Base-by-base conservation (phyloP, 2,113 vertebrate genomes). In the Sorex fumeus region DNA sequence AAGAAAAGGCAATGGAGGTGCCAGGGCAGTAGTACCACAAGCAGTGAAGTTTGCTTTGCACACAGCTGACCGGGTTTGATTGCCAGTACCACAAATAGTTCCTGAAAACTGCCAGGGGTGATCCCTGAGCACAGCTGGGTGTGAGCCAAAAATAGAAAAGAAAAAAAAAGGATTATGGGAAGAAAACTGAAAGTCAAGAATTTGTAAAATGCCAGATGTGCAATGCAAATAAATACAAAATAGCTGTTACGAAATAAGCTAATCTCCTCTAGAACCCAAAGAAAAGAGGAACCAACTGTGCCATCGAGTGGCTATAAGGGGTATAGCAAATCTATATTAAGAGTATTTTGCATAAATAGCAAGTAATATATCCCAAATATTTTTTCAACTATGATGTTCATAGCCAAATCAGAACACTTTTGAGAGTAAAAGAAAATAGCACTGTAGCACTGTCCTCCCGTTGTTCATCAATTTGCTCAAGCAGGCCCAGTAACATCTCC, bases 281-380 rank as follows among this genome's bases (percentile, higher is more conserved):
- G 43, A 80, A 93, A 88, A 80, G 1, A 92, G 78, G 13, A 89
- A 89, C 19, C 84, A 96, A 95, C 6, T 92, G 72, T 88, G 92
- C 95, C 92, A 91, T 67, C 95, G 67, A 96, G 93, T 94, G 95
- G 93, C 79, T 83, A 74, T 62, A 93, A 93, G 15, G 18, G 69
- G 34, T 45, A 64, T 28, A 91, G 62, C n/a, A 94, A 67, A 86
- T 40, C 12, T 57, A 80, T 62, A 83, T 53, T 28, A 66, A 70
- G n/a, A 87, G 18, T 78, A 72, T 28, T 88, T 21, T 69, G 36
- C 27, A 88, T 21, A 70, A 91, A 84, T 25, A 34, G 36, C 25
- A 85, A 92, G 32, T 28, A 79, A 69, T 30, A 6, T 11, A 90
- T 64, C 53, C 80, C 4, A 70, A 40, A 40, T 1, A 25, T 13